Evolutionary conservation across 2,888 invertebrate species (phyloP).

Genomic region (Tiliacea citrago): DNA sequence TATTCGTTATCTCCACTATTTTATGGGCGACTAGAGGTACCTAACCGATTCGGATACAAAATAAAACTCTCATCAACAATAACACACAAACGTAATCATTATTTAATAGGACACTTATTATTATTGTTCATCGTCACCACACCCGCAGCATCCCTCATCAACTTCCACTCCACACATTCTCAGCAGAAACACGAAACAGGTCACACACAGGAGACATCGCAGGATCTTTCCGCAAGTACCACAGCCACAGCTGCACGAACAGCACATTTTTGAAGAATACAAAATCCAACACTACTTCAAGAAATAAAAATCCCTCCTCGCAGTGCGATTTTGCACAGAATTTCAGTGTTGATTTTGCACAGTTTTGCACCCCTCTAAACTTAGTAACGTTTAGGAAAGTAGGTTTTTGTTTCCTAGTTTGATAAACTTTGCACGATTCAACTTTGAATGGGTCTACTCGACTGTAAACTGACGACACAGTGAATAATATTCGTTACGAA

Average conservation of each 20-base stretch:
- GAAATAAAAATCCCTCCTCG: not conserved
- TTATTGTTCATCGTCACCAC: conserved; percentile 57
- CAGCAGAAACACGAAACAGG: conserved; percentile 79
- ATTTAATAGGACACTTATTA: conserved; percentile 27
- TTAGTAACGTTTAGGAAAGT: not conserved
- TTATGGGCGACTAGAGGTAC: not conserved
- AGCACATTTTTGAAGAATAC: conserved; percentile 75
- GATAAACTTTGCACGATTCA: not conserved
- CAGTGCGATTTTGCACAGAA: not conserved
- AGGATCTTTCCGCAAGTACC: conserved; percentile 81
- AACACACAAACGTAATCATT: conserved; percentile 23
- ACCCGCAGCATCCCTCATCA: conserved; percentile 78
- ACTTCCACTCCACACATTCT: conserved; percentile 84
- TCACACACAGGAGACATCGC: conserved; percentile 81
- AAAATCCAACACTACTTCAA: not conserved
- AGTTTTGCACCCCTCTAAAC: not conserved
- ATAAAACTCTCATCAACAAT: conserved; percentile 41
- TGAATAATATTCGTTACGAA: conserved; percentile 13
- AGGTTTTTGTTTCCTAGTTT: not conserved
- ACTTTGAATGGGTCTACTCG: conserved; percentile 13
- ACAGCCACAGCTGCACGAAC: conserved; percentile 79
- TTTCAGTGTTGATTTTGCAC: not conserved
- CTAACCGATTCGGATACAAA: not conserved
- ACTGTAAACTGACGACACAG: not conserved
- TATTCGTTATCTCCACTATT: not conserved